phyloP scores from a whole-genome alignment of 2,888 invertebrate genomes.

The Stictocephala bisonia region DNA sequence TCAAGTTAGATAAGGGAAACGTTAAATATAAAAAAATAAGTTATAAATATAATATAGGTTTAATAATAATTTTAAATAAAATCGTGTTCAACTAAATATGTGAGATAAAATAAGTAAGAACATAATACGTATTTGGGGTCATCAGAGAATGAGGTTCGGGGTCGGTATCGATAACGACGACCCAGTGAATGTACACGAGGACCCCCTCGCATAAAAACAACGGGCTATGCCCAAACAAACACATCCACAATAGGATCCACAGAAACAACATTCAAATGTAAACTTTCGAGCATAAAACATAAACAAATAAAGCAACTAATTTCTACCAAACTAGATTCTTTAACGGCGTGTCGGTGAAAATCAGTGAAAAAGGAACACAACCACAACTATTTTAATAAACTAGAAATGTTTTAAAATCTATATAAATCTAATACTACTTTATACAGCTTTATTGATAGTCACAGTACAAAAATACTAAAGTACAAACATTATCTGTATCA shows the following conservation, averaged over 20 bases:
- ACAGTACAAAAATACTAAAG: slow-evolving; percentile 62
- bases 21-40: too few species aligned
- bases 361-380: slow-evolving; percentile 57
- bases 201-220: slow-evolving; percentile 30
- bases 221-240: slow-evolving; percentile 37
- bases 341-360: slow-evolving; percentile 45
- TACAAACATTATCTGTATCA: slow-evolving; percentile 57
- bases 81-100: too few species aligned
- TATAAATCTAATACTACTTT: slow-evolving; percentile 44
- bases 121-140: too few species aligned
- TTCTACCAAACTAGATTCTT: slow-evolving; percentile 46
- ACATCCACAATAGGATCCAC: slow-evolving; percentile 38
- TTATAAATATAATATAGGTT: too few species aligned
- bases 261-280: slow-evolving; percentile 36
- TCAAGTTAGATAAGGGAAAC: too few species aligned
- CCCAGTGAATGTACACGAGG: too few species aligned
- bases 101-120: too few species aligned
- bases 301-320: slow-evolving; percentile 46
- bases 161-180: too few species aligned
- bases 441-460: slow-evolving; percentile 51
- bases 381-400: slow-evolving; percentile 55
- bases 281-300: slow-evolving; percentile 19
- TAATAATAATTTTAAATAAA: too few species aligned
- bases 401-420: slow-evolving; percentile 43
- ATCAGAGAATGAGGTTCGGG: too few species aligned